phyloP scores from a whole-genome alignment of 2,888 invertebrate species.

The Taenaris catops region DNA sequence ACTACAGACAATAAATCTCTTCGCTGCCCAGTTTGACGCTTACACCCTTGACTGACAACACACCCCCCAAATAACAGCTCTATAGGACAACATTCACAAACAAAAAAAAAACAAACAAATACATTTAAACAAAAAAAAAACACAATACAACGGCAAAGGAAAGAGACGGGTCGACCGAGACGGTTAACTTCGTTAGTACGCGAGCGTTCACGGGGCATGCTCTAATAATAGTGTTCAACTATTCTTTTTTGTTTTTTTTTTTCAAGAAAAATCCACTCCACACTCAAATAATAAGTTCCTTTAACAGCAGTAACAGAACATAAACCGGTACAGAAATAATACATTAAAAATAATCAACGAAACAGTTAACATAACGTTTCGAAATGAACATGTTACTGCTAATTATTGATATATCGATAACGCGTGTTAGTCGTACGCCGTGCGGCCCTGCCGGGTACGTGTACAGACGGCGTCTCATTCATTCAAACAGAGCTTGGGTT shows the following conservation, averaged over 20 bases:
- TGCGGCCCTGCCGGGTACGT: conserved; percentile 41
- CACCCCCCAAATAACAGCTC: conserved; percentile 53
- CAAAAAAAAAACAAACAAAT: conserved; percentile 40
- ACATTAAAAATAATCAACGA: conserved; percentile 41
- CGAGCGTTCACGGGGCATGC: conserved; percentile 67
- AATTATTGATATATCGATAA: conserved; percentile 40
- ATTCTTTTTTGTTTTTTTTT: conserved; percentile 20
- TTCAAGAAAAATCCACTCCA: conserved; percentile 73
- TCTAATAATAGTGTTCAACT: conserved; percentile 41
- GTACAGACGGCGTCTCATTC: conserved; percentile 34
- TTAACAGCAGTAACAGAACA: conserved; percentile 67
- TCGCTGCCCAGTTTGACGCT: conserved; percentile 60
- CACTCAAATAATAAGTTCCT: conserved; percentile 64
- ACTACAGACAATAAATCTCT: conserved; percentile 43
- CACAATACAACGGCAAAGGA: conserved; percentile 71
- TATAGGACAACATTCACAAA: conserved; percentile 66
- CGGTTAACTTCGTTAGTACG: conserved; percentile 53
- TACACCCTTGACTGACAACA: conserved; percentile 54
- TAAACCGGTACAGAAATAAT: conserved; percentile 49
- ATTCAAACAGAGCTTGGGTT: conserved; percentile 48
- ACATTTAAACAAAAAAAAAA: conserved; percentile 37
- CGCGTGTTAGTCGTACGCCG: conserved; percentile 55
- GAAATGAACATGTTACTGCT: conserved; percentile 55
- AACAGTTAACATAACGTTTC: conserved; percentile 28
- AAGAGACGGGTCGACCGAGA: conserved; percentile 48